Percentiles rank a stretch among this genome's conserved stretches.
These are phyloP conservation scores for Micrasema minimum DNA, from an alignment of 1,140 invertebrate genomes.

Conservation along the genomic window DNA sequence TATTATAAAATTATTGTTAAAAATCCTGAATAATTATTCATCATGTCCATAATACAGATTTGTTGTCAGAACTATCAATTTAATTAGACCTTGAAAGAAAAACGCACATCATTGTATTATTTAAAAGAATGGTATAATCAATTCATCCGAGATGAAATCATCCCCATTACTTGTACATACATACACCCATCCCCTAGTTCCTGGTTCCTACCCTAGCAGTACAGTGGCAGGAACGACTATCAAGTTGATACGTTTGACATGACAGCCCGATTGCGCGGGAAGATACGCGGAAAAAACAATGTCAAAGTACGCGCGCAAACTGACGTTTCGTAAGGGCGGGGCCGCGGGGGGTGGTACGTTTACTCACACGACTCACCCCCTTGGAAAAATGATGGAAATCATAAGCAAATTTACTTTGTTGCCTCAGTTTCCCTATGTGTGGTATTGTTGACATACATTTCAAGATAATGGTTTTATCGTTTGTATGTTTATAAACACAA, in stretches of 20 bases:
- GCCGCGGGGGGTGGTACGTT: constrained; percentile 27
- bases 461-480: no score
- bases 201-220: no score
- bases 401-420: constrained; percentile 42
- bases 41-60: no score
- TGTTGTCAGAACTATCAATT: no score
- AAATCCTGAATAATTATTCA: no score
- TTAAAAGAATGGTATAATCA: constrained; percentile 12
- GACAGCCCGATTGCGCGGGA: constrained; percentile 46
- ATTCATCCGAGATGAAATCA: constrained; percentile 5
- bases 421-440: constrained; percentile 18
- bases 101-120: no score
- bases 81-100: no score
- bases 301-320: constrained; percentile 44
- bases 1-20: no score
- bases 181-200: constrained; percentile 13
- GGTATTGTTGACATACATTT: no score
- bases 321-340: constrained; percentile 27
- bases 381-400: constrained; percentile 25
- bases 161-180: constrained; percentile 9
- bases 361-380: constrained; percentile 31
- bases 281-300: constrained; percentile 51
- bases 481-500: no score
- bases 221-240: constrained; percentile 19
- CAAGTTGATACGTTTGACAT: constrained; percentile 44